Evolutionary conservation across 2,797 vertebrate species (phyloP).

Genomic region (Poeciliopsis turneri): DNA sequence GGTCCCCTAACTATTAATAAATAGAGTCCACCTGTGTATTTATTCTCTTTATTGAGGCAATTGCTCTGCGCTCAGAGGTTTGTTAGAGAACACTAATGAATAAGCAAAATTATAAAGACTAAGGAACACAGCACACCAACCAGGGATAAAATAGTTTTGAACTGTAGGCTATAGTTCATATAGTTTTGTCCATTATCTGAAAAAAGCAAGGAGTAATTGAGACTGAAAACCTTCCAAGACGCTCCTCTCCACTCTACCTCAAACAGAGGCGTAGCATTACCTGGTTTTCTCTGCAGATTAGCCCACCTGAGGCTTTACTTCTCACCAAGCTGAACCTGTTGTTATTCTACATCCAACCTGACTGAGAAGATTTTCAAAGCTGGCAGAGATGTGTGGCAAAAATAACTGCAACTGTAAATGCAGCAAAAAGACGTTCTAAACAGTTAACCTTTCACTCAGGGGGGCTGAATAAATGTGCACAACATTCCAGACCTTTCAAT

Average conservation of each 20-base stretch:
- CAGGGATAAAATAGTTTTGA: neutral
- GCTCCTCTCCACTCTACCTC: neutral
- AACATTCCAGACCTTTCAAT: neutral
- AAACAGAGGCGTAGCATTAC: neutral
- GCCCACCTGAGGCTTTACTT: neutral
- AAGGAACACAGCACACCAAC: neutral
- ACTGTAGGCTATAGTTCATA: neutral
- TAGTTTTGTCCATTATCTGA: neutral
- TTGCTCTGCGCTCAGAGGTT: neutral
- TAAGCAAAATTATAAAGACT: neutral
- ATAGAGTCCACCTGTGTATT: neutral
- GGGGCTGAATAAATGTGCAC: neutral
- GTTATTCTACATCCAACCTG: neutral
- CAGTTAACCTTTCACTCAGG: neutral
- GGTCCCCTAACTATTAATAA: neutral
- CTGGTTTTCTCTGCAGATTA: neutral
- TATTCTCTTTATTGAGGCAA: neutral
- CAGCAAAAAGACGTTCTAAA: neutral
- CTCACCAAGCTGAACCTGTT: neutral
- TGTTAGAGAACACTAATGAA: neutral
- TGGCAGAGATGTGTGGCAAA: neutral
- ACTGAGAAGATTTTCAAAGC: neutral
- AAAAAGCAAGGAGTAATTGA: neutral
- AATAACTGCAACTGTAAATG: neutral
- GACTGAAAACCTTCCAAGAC: neutral